Evolutionary conservation across 2,797 vertebrate species (phyloP), one percentile per base, ranked within the genome.

Genomic region (Parotocinclus haroldoi): DNA sequence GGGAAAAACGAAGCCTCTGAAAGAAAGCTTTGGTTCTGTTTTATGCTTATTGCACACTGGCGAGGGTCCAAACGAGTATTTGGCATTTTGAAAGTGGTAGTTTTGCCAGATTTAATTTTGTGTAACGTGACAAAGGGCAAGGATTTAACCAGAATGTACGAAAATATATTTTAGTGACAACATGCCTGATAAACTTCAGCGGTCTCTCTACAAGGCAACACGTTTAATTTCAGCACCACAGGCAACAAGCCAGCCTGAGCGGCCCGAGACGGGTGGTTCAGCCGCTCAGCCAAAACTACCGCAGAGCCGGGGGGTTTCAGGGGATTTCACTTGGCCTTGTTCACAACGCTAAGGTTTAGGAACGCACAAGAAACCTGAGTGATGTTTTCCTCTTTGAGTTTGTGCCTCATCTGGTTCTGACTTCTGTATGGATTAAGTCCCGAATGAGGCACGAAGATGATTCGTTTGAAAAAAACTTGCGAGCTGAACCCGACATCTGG

Each of bases 361-460:
- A 27, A 5, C 27, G 5, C 66, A 76, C 63, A 72, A 60, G 75
- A 84, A 80, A 81, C 72, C 76, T 72, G 76, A 82, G 76, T 76
- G 58, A 56, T 76, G 69, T 84, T 82, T 83, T 76, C 63, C 76
- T 67, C 59, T 71, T 72, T 65, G 50, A 74, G 69, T 65, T 69
- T 64, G 74, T 78, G 74, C 61, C 73, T 66, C 73, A 63, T 46
- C 65, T 63, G 42, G 48, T 55, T 73, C 72, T 79, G 27, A 76
- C 78, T 82, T 69, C 66, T 72, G 75, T 54, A 62, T 65, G 57
- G 75, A 76, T 61, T 69, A 73, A 50, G 77, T 76, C 48, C 17
- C 69, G 56, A 60, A 55, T 45, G 7, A 38, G 10, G 60, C 42
- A 13, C 10, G 14, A 18, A 44, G 27, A 27, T 27, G n/a, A n/a